A percentile compares a stretch with the other conserved stretches of the same genome.
Evolutionary conservation across 2,888 invertebrate genomes (phyloP).

Genomic region (Polydrusus pterygomalis): DNA sequence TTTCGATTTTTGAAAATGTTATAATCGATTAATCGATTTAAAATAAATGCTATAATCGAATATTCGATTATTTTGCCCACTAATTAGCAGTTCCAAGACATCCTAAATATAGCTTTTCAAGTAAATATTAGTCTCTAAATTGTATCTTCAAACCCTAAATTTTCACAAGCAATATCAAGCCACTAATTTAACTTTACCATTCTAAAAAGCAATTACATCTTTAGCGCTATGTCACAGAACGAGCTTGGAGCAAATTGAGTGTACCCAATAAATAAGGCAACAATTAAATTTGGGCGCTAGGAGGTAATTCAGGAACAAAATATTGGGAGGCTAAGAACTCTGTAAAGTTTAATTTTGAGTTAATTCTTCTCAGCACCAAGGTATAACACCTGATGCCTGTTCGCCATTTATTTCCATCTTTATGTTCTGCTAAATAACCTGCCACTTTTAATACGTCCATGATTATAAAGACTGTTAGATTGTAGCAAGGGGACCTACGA

Average conservation of each 20-base stretch:
- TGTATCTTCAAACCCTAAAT: not conserved
- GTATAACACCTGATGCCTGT: conserved; percentile 45
- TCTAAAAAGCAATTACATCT: conserved; percentile 43
- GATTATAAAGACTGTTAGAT: not conserved
- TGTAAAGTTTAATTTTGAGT: conserved; percentile 49
- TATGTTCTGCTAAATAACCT: conserved; percentile 25
- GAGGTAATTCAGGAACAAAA: conserved; percentile 46
- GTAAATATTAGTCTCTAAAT: too few species aligned
- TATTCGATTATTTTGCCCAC: too few species aligned
- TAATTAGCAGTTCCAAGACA: too few species aligned
- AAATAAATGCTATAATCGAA: too few species aligned
- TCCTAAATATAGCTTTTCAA: too few species aligned
- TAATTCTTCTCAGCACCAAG: conserved; percentile 32
- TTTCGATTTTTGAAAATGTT: too few species aligned
- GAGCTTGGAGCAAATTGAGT: conserved; percentile 35
- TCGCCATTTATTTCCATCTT: conserved; percentile 32
- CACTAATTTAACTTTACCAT: conserved; percentile 15
- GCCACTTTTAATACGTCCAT: conserved; percentile 15
- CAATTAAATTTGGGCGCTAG: conserved; percentile 50
- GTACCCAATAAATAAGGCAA: conserved; percentile 50
- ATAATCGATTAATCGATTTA: too few species aligned
- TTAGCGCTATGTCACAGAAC: conserved; percentile 36
- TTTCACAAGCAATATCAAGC: conserved; percentile 6
- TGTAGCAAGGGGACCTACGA: not conserved
- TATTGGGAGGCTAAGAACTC: conserved; percentile 42